Percentiles rank a stretch among this genome's conserved stretches.
Conservation (phyloP, 2,797 vertebrate genomes). For the Sebastes vulpes region DNA sequence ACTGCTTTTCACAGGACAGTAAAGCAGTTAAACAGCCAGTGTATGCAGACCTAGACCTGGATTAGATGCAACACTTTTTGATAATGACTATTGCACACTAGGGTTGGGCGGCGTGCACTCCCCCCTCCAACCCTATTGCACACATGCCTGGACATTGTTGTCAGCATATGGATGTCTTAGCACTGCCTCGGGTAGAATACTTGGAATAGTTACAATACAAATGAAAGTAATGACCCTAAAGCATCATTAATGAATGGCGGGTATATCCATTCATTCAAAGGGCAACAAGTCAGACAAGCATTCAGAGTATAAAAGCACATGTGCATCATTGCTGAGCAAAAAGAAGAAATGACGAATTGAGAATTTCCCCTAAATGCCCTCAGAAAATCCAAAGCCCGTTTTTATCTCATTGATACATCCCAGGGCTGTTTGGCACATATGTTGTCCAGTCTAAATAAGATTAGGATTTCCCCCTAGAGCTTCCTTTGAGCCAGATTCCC, state of each 20-base stretch:
- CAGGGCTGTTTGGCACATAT: constrained; percentile 58
- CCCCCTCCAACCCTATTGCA: background rate
- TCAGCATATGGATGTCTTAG: constrained; percentile 35
- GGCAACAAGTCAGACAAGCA: constrained; percentile 10
- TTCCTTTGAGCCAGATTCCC: constrained; percentile 51
- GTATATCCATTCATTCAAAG: constrained; percentile 8
- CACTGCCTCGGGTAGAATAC: constrained; percentile 46
- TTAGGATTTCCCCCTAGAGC: constrained; percentile 55
- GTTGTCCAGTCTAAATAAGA: constrained; percentile 70
- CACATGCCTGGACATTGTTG: constrained; percentile 8
- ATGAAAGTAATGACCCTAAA: constrained; percentile 38
- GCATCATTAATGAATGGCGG: constrained; percentile 12
- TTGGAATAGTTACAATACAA: constrained; percentile 54
- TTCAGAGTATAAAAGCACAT: constrained; percentile 7
- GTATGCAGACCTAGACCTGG: background rate
- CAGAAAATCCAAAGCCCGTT: constrained; percentile 41
- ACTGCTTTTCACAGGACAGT: background rate
- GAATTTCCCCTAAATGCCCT: constrained; percentile 31
- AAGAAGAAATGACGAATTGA: background rate
- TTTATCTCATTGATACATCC: constrained; percentile 66
- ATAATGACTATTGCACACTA: background rate
- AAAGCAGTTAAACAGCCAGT: background rate
- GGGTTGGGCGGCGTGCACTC: too few species aligned
- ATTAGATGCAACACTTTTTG: background rate
- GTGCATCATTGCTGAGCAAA: background rate